Percentiles rank a stretch among this genome's conserved stretches.
These are phyloP conservation scores for Himalopsyche japonica DNA, from an alignment of 2,888 invertebrate genomes.

Conservation along the genomic window DNA sequence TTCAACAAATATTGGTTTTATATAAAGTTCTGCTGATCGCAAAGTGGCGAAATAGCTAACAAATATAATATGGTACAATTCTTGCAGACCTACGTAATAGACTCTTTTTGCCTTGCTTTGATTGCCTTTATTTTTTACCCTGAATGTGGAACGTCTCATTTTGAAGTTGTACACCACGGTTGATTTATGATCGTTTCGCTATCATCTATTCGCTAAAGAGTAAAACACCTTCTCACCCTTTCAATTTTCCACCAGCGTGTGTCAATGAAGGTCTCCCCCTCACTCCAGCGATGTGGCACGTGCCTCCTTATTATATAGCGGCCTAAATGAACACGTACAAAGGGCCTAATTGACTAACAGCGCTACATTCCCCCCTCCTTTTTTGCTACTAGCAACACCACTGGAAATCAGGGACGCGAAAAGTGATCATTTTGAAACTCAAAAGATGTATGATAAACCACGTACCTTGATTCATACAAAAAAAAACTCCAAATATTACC, in stretches of 20 bases:
- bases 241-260: neutral
- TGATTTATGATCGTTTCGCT: neutral
- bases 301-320: conserved; percentile 21
- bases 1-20: too few species aligned
- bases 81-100: too few species aligned
- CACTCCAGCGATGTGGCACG: conserved; percentile 9
- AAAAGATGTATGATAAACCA: too few species aligned
- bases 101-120: too few species aligned
- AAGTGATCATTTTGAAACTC: neutral
- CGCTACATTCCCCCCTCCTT: neutral
- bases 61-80: too few species aligned
- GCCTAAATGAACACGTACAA: conserved; percentile 51
- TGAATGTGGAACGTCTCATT: neutral
- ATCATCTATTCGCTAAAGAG: neutral
- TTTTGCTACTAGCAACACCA: neutral
- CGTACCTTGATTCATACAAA: too few species aligned
- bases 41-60: too few species aligned
- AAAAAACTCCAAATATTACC: too few species aligned
- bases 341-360: conserved; percentile 64
- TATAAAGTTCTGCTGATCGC: too few species aligned
- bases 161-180: neutral
- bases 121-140: neutral
- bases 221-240: neutral
- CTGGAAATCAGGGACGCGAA: neutral
- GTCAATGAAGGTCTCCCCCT: neutral